phyloP scores from a whole-genome alignment of 2,113 vertebrate species.

The Eulemur macaco region DNA sequence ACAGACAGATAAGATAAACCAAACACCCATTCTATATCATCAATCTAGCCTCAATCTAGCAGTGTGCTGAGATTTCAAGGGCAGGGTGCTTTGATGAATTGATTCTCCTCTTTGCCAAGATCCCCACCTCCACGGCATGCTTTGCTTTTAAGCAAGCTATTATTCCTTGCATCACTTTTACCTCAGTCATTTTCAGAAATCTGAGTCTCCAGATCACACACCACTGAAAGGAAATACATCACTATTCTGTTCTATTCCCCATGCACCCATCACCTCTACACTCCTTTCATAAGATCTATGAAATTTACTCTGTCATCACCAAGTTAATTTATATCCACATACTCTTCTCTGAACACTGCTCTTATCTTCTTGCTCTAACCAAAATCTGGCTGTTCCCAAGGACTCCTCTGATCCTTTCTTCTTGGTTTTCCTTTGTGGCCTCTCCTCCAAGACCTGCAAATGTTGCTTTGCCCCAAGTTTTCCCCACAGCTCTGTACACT shows the following conservation, averaged over 20 bases:
- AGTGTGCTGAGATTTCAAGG: not conserved
- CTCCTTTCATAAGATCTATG: not conserved
- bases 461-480: not conserved
- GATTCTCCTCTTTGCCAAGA: not conserved
- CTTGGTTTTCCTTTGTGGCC: not conserved
- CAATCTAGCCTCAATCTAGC: not conserved
- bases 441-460: not conserved
- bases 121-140: fast-evolving
- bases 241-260: not conserved
- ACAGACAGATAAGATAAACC: not conserved
- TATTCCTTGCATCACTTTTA: not conserved
- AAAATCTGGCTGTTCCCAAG: not conserved
- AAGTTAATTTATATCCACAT: not conserved
- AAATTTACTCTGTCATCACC: not conserved
- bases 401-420: not conserved
- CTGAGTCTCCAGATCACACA: not conserved
- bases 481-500: not conserved
- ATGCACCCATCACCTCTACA: not conserved
- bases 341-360: not conserved
- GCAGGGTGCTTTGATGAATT: not conserved
- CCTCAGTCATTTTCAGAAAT: not conserved
- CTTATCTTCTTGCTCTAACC: not conserved
- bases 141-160: not conserved
- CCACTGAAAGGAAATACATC: not conserved
- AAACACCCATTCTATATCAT: not conserved